These are phyloP conservation scores for Anolis sagrei DNA, from an alignment of 2,113 vertebrate species.

Conservation along the genomic window DNA sequence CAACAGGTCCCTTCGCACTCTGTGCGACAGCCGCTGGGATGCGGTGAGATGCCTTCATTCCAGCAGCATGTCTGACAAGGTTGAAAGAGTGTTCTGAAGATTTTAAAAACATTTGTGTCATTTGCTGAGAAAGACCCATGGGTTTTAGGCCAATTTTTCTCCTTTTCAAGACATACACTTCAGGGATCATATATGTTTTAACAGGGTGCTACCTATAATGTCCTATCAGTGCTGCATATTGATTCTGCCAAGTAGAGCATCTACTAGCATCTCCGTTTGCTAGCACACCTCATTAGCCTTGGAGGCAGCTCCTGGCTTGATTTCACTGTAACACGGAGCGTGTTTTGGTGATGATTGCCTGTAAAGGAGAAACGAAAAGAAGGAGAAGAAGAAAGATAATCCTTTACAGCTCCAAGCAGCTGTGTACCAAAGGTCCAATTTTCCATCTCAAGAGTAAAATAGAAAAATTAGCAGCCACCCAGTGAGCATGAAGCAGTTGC, in stretches of 20 bases:
- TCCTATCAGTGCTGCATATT: not conserved
- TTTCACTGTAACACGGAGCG: not conserved
- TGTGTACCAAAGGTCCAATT: not conserved
- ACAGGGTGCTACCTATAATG: not conserved
- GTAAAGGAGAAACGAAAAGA: not conserved
- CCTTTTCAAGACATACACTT: too few species aligned
- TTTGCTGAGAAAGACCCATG: too few species aligned
- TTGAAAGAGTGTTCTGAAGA: too few species aligned
- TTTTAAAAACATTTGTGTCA: too few species aligned
- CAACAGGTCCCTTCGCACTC: too few species aligned
- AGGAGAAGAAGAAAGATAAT: not conserved
- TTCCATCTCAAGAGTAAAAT: conserved; percentile 29
- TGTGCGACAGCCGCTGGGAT: too few species aligned
- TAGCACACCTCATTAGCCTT: not conserved
- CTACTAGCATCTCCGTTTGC: not conserved
- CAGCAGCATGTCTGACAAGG: too few species aligned
- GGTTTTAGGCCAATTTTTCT: too few species aligned
- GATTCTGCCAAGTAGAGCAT: not conserved
- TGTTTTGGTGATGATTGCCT: not conserved
- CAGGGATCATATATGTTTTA: not conserved
- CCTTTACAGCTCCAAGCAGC: not conserved
- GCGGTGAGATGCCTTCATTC: too few species aligned
- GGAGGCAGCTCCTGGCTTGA: not conserved
- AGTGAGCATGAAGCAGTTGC: conserved; percentile 16
- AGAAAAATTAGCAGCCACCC: conserved; percentile 40